A percentile compares a stretch with the other conserved stretches of the same genome.
Evolutionary conservation across 1,140 invertebrate genomes (phyloP).

Genomic region (Palaemon carinicauda): DNA sequence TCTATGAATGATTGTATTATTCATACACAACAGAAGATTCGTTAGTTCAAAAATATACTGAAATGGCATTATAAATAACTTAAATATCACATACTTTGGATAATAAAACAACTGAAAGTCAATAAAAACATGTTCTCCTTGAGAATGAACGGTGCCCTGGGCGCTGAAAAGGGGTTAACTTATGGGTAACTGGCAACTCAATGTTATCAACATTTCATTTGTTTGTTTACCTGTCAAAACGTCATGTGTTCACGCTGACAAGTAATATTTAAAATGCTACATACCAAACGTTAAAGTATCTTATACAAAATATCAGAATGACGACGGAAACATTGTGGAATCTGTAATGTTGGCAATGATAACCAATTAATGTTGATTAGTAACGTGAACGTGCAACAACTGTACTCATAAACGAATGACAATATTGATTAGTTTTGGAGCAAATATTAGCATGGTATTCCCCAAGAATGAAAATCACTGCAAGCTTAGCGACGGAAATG

Average conservation of each 20-base stretch:
- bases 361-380: no score
- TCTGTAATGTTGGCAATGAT: no score
- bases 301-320: not conserved
- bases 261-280: no score
- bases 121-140: conserved; percentile 51
- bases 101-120: not conserved
- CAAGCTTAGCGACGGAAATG: no score
- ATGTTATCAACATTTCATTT: conserved; percentile 12
- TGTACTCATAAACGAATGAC: no score
- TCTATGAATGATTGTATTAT: no score
- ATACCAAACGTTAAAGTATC: not conserved
- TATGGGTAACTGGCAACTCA: conserved; percentile 4
- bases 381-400: no score
- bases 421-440: no score
- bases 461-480: not conserved
- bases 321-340: no score
- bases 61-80: no score
- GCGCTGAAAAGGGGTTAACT: conserved; percentile 12
- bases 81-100: not conserved
- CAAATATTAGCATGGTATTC: not conserved
- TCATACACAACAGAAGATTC: not conserved
- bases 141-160: conserved; percentile 25
- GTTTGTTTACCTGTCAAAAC: conserved; percentile 33
- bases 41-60: not conserved
- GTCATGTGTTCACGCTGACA: not conserved